Evolutionary conservation across 2,113 vertebrate species (phyloP).

Genomic region (Rostratula benghalensis): DNA sequence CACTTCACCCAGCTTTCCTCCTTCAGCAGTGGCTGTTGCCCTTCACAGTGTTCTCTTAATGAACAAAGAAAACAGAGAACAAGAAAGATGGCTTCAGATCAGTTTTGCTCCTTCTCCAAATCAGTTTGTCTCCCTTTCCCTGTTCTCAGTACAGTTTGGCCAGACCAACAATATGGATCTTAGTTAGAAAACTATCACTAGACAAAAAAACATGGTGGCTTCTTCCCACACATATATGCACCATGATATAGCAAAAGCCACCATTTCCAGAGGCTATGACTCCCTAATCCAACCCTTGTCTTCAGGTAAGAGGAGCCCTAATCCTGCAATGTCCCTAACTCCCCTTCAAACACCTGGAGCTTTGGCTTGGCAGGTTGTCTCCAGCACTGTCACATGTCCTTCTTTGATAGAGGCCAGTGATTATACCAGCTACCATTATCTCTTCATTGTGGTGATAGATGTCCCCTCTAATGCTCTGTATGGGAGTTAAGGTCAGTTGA

Average conservation of each 20-base stretch:
- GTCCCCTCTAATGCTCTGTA: background rate
- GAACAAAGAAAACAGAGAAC: background rate
- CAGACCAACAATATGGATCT: background rate
- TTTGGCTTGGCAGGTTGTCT: background rate
- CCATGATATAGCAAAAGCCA: background rate
- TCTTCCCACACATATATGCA: background rate
- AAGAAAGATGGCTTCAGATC: background rate
- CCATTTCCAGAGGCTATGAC: background rate
- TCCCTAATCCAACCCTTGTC: background rate
- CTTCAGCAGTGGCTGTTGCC: background rate
- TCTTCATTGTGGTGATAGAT: background rate
- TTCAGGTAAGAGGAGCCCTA: background rate
- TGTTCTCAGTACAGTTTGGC: background rate
- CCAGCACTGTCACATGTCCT: background rate
- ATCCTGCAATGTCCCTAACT: background rate
- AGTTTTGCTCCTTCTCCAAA: background rate
- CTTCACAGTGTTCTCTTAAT: background rate
- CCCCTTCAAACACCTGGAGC: background rate
- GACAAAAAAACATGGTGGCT: background rate
- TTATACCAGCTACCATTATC: background rate
- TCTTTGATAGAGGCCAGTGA: background rate
- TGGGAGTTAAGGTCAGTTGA: background rate
- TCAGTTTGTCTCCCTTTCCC: background rate
- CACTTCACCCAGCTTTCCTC: background rate
- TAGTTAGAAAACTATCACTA: background rate